Evolutionary conservation across 2,113 vertebrate species (phyloP), one percentile per base, ranked within the genome.

Genomic region (Callaeas wilsoni): DNA sequence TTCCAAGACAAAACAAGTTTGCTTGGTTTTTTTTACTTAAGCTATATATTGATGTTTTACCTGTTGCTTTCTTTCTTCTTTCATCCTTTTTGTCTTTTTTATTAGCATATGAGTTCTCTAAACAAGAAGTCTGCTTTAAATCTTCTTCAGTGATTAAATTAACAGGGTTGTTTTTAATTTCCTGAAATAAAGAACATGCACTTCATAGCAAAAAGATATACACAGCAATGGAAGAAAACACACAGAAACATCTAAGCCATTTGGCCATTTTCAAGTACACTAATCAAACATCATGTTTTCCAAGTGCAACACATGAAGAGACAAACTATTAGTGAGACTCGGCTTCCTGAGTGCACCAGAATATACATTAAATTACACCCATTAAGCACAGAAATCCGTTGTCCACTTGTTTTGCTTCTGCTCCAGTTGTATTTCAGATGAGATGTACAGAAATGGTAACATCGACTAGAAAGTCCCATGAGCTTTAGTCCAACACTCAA

Each of bases 51-150:
- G 32, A 75, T 70, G 35, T 7, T 87, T 84, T 80, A 99, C 99
- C 99, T 98, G 98, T 63, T 60, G 98, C 97, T 89, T 99, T 99
- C 87, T 99, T 99, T 96, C 97, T 98, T 91, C 99, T 98, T 50
- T 99, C 98, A 94, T 99, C 99, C 92, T 98, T 99, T 97, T 98
- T 99, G 52, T 99, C 99, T 94, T 99, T 99, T 95, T 98, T 99
- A 68, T 96, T 98, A 56, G 93, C 83, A 15, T 92, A 96, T 7
- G 92, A 82, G 79, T 79, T 98, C 88, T 99, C 99, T 9, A 97
- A 93, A 93, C 97, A 35, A 46, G 98, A 95, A 7, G 97, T 87
- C 42, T 98, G 98, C 94, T 99, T 99, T 86, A 99, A 73, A 90
- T 99, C 99, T 27, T 99, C 99, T 97, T 99, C 99, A 22, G 98